Evolutionary conservation across 1,140 invertebrate species (phyloP).

Genomic region (Leptinotarsa lineolata): DNA sequence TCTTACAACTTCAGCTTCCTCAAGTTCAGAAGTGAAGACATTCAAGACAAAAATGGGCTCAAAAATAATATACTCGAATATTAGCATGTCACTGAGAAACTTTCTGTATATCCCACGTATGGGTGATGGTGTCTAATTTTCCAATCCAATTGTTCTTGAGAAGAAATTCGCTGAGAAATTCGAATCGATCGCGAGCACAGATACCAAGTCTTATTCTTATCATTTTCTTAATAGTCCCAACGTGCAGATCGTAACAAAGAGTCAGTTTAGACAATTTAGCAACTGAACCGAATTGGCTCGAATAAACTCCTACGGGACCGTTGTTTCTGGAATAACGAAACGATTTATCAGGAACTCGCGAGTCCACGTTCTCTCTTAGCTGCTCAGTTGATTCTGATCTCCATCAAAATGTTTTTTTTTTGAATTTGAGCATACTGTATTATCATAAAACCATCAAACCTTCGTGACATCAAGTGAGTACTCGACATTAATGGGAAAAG

Average conservation of each 20-base stretch:
- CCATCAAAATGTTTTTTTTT: not conserved
- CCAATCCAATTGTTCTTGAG: not conserved
- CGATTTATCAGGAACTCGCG: not conserved
- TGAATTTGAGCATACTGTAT: too few relatives aligned
- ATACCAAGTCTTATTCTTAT: slow-evolving; percentile 1
- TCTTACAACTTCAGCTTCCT: too few relatives aligned
- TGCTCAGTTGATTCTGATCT: not conserved
- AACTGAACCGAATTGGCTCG: not conserved
- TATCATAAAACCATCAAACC: too few relatives aligned
- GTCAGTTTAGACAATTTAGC: slow-evolving; percentile 6
- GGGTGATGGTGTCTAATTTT: not conserved
- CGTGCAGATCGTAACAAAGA: slow-evolving; percentile 2
- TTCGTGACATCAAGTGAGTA: too few relatives aligned
- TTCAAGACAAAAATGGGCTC: too few relatives aligned
- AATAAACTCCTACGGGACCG: not conserved
- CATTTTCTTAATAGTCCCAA: slow-evolving; percentile 3
- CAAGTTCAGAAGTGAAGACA: too few relatives aligned
- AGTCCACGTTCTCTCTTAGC: not conserved
- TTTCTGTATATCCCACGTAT: too few relatives aligned
- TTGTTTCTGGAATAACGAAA: slow-evolving; percentile 1
- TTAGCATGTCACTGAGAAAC: too few relatives aligned
- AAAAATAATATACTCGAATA: too few relatives aligned
- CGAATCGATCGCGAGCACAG: not conserved
- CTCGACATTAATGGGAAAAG: too few relatives aligned
- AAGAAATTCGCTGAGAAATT: not conserved